Evolutionary conservation across 2,888 invertebrate species (phyloP).

Genomic region (Drosophila buzzatii): DNA sequence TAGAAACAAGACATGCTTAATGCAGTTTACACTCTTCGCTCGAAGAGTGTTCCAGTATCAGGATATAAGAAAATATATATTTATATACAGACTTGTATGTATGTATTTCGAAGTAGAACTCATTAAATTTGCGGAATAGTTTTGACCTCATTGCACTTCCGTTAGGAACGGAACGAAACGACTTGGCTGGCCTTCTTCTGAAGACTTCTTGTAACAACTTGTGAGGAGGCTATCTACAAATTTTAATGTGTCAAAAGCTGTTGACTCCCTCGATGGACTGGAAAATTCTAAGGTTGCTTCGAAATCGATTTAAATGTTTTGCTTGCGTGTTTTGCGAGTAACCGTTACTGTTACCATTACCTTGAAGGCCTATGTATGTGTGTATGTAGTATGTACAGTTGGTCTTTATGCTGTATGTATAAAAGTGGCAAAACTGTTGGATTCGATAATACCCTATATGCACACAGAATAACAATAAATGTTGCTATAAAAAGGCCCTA

Average conservation of each 20-base stretch:
- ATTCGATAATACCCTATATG: conserved; percentile 13
- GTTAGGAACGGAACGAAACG: conserved; percentile 13
- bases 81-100: neutral
- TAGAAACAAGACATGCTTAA: conserved; percentile 8
- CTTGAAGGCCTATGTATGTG: conserved; percentile 61
- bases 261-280: conserved; percentile 31
- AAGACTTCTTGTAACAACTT: conserved; percentile 29
- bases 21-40: conserved; percentile 15
- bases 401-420: conserved; percentile 21
- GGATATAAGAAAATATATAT: neutral
- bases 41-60: neutral
- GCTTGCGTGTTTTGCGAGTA: conserved; percentile 69
- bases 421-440: neutral
- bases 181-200: conserved; percentile 22
- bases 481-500: neutral
- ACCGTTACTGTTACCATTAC: conserved; percentile 52
- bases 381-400: conserved; percentile 12
- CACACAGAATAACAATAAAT: neutral
- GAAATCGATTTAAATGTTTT: conserved; percentile 73
- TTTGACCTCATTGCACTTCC: conserved; percentile 42
- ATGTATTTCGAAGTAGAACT: neutral
- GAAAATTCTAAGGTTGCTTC: conserved; percentile 49
- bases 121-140: conserved; percentile 40
- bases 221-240: conserved; percentile 27
- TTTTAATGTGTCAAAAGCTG: conserved; percentile 44